Evolutionary conservation across 2,888 invertebrate species (phyloP), one percentile per base, ranked within the genome.

Genomic region (Volucella zonaria): DNA sequence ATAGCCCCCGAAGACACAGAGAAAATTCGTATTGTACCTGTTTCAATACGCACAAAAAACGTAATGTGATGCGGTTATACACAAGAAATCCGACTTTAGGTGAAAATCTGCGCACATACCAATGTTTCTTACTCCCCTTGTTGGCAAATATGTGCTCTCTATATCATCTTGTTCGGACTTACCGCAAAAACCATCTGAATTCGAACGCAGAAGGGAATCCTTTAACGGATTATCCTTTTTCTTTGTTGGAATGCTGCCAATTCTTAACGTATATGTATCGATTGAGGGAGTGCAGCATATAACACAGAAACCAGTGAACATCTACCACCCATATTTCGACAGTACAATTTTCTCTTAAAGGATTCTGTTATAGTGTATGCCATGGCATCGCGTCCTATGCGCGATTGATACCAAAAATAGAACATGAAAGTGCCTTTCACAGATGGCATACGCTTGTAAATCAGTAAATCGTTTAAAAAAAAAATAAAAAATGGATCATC

Each of bases 41-140:
- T 49, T n/a, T 70, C 40, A 45, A 61, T 42, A 75, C 83, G 54
- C 75, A 79, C 68, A 80, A 75, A n/a, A 68, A 62, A 49, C 56
- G 49, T 75, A 79, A 79, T 66, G 75, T 75, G 59, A 71, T 83
- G 83, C 61, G 83, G 83, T 83, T 75, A 56, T 66, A 83, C 71
- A 83, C 75, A 80, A 66, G 59, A 51, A 75, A 83, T 83, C 40
- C 80, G 79, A 83, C 79, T 79, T 79, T 61, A 83, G 83, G 83
- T 83, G 83, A 83, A 83, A 83, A 83, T 83, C 75, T 83, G 70
- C 75, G 74, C 83, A 75, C 83, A 83, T 61, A 71, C 54, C 70
- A 31, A 52, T 49, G 56, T 12, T 40, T 42, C 42, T 10, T n/a
- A 18, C 61, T 68, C 58, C 59, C 68, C 45, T 61, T 58, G 43